phyloP scores from a whole-genome alignment of 2,797 vertebrate species.

The Myotis planiceps region DNA sequence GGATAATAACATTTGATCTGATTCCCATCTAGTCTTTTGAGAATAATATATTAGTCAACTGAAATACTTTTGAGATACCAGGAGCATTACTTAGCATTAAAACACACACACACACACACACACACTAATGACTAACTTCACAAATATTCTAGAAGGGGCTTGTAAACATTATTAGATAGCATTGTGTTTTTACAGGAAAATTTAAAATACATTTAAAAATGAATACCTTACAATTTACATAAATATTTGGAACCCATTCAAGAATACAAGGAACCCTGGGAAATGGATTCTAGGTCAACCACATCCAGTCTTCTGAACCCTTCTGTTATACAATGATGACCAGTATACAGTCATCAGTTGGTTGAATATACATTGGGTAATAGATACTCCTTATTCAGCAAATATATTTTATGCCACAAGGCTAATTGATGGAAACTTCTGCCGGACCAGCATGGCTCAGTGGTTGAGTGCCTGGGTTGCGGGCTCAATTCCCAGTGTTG shows the following conservation, averaged over 20 bases:
- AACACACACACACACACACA: background rate
- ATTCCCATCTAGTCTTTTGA: constrained; percentile 21
- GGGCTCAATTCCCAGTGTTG: no score
- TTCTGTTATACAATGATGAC: background rate
- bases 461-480: no score
- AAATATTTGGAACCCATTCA: background rate
- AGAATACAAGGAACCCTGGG: fast-evolving
- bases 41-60: constrained; percentile 9
- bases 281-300: background rate
- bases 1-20: constrained; percentile 28
- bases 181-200: background rate
- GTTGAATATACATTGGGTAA: background rate
- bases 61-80: constrained; percentile 9
- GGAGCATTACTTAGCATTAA: constrained; percentile 13
- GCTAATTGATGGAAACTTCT: background rate
- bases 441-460: no score
- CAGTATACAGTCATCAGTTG: background rate
- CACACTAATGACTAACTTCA: background rate
- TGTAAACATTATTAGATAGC: background rate
- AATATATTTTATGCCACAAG: background rate
- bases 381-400: background rate
- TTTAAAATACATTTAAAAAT: background rate
- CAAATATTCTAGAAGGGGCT: background rate
- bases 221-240: background rate
- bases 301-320: background rate